A percentile compares a stretch with the other conserved stretches of the same genome.
phyloP scores from a whole-genome alignment of 2,113 vertebrate species.

The Pterocles burchelli region DNA sequence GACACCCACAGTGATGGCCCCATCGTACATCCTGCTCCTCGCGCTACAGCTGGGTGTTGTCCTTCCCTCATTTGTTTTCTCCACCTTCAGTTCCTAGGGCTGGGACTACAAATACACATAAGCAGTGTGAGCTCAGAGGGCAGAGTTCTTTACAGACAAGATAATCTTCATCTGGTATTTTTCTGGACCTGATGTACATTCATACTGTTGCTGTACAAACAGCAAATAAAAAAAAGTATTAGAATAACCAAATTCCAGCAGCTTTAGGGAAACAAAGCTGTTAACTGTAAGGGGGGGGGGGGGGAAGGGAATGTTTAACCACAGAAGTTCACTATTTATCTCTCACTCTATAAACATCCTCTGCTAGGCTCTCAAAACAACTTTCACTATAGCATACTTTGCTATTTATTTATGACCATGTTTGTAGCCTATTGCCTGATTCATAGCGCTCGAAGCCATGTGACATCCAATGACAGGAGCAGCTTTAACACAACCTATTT shows the following conservation, averaged over 20 bases:
- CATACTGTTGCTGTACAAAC: not conserved
- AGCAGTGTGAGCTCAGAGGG: not conserved
- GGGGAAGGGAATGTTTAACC: not conserved
- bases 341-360: slow-evolving; percentile 13
- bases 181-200: not conserved
- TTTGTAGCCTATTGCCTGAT: not conserved
- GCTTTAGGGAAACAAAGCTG: not conserved
- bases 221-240: not conserved
- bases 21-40: not conserved
- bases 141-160: not conserved
- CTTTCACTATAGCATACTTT: not conserved
- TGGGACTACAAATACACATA: not conserved
- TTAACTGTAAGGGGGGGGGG: not conserved
- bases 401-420: not conserved
- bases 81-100: not conserved
- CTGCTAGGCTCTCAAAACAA: not conserved
- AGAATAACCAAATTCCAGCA: not conserved
- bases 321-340: slow-evolving; percentile 9
- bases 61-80: not conserved
- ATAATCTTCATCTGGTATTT: not conserved
- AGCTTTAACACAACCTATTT: not conserved
- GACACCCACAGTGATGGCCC: not conserved
- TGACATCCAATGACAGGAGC: not conserved
- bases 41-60: not conserved
- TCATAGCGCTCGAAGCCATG: not conserved